Conservation (phyloP, 2,797 vertebrate species). For the Etheostoma perlongum region DNA sequence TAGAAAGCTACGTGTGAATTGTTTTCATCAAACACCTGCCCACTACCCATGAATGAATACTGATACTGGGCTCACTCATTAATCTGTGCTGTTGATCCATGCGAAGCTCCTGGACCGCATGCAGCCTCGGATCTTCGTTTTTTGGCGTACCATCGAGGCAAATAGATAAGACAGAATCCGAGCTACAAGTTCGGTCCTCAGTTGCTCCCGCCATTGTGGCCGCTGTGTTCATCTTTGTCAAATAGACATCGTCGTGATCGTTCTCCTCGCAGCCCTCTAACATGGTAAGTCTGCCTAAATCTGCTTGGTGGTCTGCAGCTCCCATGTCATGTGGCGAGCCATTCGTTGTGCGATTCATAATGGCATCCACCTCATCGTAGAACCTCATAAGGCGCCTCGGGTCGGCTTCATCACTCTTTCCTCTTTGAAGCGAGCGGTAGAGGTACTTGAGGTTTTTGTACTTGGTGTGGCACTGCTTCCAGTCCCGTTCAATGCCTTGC, state of each 20-base stretch:
- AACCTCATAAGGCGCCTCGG: slow-evolving; percentile 88
- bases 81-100: slow-evolving; percentile 44
- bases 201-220: background rate
- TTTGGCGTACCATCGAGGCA: slow-evolving; percentile 36
- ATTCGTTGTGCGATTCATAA: slow-evolving; percentile 79
- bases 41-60: background rate
- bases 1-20: background rate
- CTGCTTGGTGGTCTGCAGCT: slow-evolving; percentile 41
- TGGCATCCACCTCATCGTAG: slow-evolving; percentile 90
- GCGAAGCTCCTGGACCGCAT: slow-evolving; percentile 27
- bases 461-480: slow-evolving; percentile 92
- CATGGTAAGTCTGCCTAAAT: slow-evolving; percentile 22
- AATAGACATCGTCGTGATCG: slow-evolving; percentile 16
- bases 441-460: slow-evolving; percentile 94
- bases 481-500: slow-evolving; percentile 90
- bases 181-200: slow-evolving; percentile 49
- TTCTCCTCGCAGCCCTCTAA: slow-evolving; percentile 53
- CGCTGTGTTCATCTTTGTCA: slow-evolving; percentile 35
- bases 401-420: slow-evolving; percentile 84
- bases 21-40: background rate
- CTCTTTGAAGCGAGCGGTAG: slow-evolving; percentile 89
- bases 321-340: slow-evolving; percentile 25
- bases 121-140: slow-evolving; percentile 19
- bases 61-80: slow-evolving; percentile 59
- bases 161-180: slow-evolving; percentile 33